phyloP scores from a whole-genome alignment of 1,140 invertebrate species.

The Trichogramma pretiosum region DNA sequence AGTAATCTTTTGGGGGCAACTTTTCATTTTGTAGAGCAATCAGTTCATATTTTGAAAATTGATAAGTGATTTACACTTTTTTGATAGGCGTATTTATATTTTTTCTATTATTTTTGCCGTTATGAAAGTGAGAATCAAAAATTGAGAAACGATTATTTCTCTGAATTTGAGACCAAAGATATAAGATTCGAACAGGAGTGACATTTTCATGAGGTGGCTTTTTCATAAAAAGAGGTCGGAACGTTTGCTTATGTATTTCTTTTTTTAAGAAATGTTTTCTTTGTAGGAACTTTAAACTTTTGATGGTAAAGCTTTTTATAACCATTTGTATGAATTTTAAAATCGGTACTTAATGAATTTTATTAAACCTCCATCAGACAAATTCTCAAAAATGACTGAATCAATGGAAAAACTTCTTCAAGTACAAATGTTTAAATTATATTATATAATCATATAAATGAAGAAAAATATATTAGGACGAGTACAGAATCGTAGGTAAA shows the following conservation, averaged over 20 bases:
- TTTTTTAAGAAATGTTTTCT: conserved; percentile 1
- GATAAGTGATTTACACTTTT: neutral
- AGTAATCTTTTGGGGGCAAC: conserved; percentile 1
- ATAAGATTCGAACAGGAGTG: conserved; percentile 12
- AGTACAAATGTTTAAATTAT: conserved; percentile 10
- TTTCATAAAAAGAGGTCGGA: conserved; percentile 1
- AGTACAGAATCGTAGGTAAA: conserved; percentile 10
- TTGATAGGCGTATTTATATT: conserved; percentile 1
- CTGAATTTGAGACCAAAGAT: conserved; percentile 16
- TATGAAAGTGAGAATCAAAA: conserved; percentile 4
- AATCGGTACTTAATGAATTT: conserved; percentile 10
- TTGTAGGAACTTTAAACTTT: neutral
- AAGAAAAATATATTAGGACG: conserved; percentile 14
- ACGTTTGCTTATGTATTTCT: conserved; percentile 8
- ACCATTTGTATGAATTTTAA: conserved; percentile 8
- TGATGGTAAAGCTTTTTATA: neutral
- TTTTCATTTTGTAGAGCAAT: conserved; percentile 6
- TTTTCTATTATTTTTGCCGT: neutral
- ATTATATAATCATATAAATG: conserved; percentile 12
- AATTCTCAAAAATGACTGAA: conserved; percentile 2
- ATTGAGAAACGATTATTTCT: conserved; percentile 12
- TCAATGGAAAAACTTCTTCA: neutral
- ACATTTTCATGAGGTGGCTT: conserved; percentile 13
- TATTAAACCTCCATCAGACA: conserved; percentile 4
- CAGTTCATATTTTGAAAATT: neutral